These are phyloP conservation scores for Selenia dentaria DNA, from an alignment of 2,888 invertebrate genomes.

Conservation along the genomic window DNA sequence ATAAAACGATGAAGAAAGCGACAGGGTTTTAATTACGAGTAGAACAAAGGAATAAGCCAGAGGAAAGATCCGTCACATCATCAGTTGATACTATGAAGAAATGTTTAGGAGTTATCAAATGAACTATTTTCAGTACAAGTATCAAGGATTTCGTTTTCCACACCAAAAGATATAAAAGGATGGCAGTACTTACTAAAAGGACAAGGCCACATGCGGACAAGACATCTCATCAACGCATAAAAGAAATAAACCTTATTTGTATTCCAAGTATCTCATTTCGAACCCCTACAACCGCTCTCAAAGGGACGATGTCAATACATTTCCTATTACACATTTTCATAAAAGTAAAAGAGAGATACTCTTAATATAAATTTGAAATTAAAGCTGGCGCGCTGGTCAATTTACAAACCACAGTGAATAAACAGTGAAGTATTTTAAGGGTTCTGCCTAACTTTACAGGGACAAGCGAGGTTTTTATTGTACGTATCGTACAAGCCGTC, in stretches of 20 bases:
- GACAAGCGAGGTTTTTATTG: no score
- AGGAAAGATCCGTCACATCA: no score
- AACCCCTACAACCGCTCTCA: conserved; percentile 5
- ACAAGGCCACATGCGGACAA: not conserved
- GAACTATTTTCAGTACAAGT: no score
- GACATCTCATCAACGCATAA: conserved; percentile 6
- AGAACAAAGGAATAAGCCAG: no score
- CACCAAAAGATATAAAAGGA: conserved; percentile 12
- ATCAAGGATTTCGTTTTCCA: no score
- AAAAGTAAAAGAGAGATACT: conserved; percentile 11
- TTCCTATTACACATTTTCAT: conserved; percentile 18
- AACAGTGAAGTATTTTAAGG: not conserved
- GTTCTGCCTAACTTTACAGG: no score
- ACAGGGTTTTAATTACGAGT: no score
- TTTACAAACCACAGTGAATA: conserved; percentile 9
- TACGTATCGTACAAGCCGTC: no score
- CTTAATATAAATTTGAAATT: conserved; percentile 22
- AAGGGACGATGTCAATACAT: conserved; percentile 20
- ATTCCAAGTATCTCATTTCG: not conserved
- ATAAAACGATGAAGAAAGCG: no score
- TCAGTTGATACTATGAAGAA: no score
- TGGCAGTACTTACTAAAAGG: not conserved
- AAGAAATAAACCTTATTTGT: conserved; percentile 10
- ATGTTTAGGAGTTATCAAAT: no score
- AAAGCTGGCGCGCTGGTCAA: conserved; percentile 15